Base-by-base conservation (phyloP, 1,140 invertebrate genomes). In the Berghia stephanieae region DNA sequence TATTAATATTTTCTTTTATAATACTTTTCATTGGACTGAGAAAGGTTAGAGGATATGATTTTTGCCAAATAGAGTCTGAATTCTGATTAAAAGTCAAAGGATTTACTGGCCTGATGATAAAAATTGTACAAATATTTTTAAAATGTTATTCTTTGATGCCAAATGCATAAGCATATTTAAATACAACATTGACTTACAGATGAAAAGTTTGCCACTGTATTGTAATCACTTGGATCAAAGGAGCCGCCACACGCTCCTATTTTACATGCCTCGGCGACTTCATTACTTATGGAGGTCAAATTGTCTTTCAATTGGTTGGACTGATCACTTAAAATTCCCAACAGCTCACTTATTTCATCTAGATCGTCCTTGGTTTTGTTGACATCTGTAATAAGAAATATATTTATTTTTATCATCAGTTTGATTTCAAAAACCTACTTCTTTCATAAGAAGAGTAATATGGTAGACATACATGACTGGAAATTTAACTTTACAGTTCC, bases 331-430 rank as follows among this genome's bases (percentile, higher is more conserved):
- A 84, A 66, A 5, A 52, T 63, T 27, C 21, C n/a, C 24, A 83
- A 49, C 27, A 27, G 40, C 6, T 1, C 18, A 3, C 44, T 74
- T 18, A 84, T 43, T 18, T 75, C 60, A 13, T 71, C 40, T 63
- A 84, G 73, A 2, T 79, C 57, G 16, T 68, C 24, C 24, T 49
- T 43, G 1, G 77, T 77, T 21, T 36, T 60, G 31, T 80, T 79
- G 21, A 79, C 80, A 71, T 49, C 83, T 84, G 75, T 27, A 70
- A n/a, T n/a, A n/a, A n/a, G n/a, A n/a, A n/a, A n/a, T n/a, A n/a
- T n/a, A n/a, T n/a, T n/a, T n/a, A n/a, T n/a, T n/a, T n/a, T n/a
- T n/a, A n/a, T n/a, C n/a, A n/a, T n/a, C n/a, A n/a, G n/a, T n/a
- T n/a, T n/a, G n/a, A n/a, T n/a, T n/a, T n/a, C n/a, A n/a, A n/a